Conservation (phyloP, 2,113 vertebrate species). For the Electrona antarctica region DNA sequence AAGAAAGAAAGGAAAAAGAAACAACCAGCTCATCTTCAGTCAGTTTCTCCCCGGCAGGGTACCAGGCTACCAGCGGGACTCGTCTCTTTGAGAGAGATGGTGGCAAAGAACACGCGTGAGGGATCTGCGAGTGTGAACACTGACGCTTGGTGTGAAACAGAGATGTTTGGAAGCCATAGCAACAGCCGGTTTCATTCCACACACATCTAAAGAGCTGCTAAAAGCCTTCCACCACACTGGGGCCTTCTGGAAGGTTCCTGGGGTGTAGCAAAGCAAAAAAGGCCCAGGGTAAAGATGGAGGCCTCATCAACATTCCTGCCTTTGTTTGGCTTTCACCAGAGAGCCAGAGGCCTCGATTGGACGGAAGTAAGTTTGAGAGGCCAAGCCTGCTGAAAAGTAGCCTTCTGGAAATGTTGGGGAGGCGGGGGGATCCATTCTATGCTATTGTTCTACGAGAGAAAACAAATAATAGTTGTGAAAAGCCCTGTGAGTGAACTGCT, state of each 20-base stretch:
- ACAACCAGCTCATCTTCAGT: slow-evolving; percentile 28
- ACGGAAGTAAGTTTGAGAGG: slow-evolving; percentile 65
- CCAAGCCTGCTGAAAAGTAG: slow-evolving; percentile 57
- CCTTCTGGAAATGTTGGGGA: slow-evolving; percentile 51
- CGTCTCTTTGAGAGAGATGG: slow-evolving; percentile 25
- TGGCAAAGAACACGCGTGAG: slow-evolving; percentile 37
- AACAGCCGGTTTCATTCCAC: slow-evolving; percentile 54
- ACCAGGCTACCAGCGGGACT: slow-evolving; percentile 22
- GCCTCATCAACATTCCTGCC: slow-evolving; percentile 79
- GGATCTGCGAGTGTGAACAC: slow-evolving; percentile 50
- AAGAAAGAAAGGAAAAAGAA: background rate
- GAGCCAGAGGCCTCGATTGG: slow-evolving; percentile 67
- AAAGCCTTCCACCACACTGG: slow-evolving; percentile 68
- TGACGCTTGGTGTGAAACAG: slow-evolving; percentile 55
- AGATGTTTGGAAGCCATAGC: slow-evolving; percentile 62
- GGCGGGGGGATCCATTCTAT: slow-evolving; percentile 54
- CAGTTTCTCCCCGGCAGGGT: slow-evolving; percentile 7
- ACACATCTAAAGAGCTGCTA: slow-evolving; percentile 68
- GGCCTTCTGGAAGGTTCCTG: slow-evolving; percentile 75
- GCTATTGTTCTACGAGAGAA: slow-evolving; percentile 47
- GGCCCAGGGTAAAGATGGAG: slow-evolving; percentile 70
- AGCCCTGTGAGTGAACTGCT: slow-evolving; percentile 24
- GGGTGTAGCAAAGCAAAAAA: slow-evolving; percentile 66
- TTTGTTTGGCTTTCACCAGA: slow-evolving; percentile 77
- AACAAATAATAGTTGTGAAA: slow-evolving; percentile 21